phyloP scores from a whole-genome alignment of 1,140 invertebrate genomes.

The Drosophila miranda region DNA sequence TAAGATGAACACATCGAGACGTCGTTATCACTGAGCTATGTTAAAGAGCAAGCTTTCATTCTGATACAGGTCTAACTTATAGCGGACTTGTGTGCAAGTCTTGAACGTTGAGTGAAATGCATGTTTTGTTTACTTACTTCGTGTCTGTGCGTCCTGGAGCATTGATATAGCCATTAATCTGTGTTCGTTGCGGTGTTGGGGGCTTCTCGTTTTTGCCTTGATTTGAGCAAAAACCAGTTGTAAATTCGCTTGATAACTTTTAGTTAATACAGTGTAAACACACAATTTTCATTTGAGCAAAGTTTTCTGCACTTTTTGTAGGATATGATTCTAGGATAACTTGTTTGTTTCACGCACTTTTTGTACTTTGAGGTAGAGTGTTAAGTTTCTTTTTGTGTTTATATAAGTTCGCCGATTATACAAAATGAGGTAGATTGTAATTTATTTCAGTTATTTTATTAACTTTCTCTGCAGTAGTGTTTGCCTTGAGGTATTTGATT shows the following conservation, averaged over 20 bases:
- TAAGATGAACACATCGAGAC: conserved; percentile 53
- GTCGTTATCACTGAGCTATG: conserved; percentile 54
- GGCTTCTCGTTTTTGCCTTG: conserved; percentile 23
- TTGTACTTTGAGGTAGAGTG: conserved; percentile 79
- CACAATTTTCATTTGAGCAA: conserved; percentile 59
- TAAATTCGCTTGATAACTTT: conserved; percentile 23
- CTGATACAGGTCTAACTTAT: neutral
- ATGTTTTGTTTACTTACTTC: conserved; percentile 66
- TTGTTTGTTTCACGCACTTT: conserved; percentile 44
- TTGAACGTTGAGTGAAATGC: neutral
- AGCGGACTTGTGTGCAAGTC: too few species aligned
- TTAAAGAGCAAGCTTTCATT: neutral
- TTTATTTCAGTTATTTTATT: conserved; percentile 39
- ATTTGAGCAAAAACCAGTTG: conserved; percentile 34
- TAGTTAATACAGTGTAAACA: conserved; percentile 43
- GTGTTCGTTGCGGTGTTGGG: conserved; percentile 14
- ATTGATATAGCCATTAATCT: conserved; percentile 77
- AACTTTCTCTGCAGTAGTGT: conserved; percentile 18
- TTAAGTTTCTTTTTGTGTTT: conserved; percentile 43
- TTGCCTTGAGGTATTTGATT: conserved; percentile 59
- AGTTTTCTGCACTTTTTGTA: conserved; percentile 32
- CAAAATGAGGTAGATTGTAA: conserved; percentile 76
- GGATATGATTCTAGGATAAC: conserved; percentile 22
- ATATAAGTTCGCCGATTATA: conserved; percentile 64
- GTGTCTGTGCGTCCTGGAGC: conserved; percentile 81